A percentile compares a stretch with the other conserved stretches of the same genome.
phyloP scores from a whole-genome alignment of 2,113 vertebrate species.

The Pelobates fuscus region DNA sequence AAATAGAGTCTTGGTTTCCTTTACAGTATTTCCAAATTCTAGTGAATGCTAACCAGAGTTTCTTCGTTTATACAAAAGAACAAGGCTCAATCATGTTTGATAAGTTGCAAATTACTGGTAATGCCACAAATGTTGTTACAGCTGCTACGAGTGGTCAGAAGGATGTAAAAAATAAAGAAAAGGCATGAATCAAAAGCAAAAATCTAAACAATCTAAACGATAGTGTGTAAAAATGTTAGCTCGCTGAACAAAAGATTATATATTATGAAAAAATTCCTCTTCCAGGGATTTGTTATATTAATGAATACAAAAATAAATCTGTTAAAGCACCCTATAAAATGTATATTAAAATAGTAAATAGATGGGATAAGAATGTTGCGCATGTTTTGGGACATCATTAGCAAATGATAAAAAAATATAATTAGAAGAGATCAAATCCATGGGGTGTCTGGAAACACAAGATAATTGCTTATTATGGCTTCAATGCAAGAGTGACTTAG shows the following conservation, averaged over 20 bases:
- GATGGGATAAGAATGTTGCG: too few relatives aligned
- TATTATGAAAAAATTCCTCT: neutral
- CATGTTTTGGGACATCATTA: too few relatives aligned
- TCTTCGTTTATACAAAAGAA: slow-evolving; percentile 84
- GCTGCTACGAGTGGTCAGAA: slow-evolving; percentile 78
- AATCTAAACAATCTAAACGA: slow-evolving; percentile 79
- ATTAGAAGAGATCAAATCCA: too few relatives aligned
- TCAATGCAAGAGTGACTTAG: too few relatives aligned
- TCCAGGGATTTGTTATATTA: neutral
- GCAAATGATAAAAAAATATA: too few relatives aligned
- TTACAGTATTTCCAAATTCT: slow-evolving; percentile 80
- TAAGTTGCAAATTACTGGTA: slow-evolving; percentile 87
- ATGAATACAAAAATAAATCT: too few relatives aligned
- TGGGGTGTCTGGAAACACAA: too few relatives aligned
- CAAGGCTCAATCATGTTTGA: slow-evolving; percentile 87
- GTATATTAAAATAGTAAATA: too few relatives aligned
- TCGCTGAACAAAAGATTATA: slow-evolving; percentile 2
- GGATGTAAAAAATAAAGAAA: slow-evolving; percentile 78
- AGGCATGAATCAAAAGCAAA: slow-evolving; percentile 79
- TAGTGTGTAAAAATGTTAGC: slow-evolving; percentile 71
- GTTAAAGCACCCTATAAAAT: too few relatives aligned
- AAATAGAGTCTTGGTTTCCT: slow-evolving; percentile 78
- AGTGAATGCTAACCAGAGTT: slow-evolving; percentile 80
- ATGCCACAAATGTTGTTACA: slow-evolving; percentile 85
- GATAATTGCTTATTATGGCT: too few relatives aligned